Evolutionary conservation across 2,888 invertebrate genomes (phyloP).

Genomic region (Elegia similella): DNA sequence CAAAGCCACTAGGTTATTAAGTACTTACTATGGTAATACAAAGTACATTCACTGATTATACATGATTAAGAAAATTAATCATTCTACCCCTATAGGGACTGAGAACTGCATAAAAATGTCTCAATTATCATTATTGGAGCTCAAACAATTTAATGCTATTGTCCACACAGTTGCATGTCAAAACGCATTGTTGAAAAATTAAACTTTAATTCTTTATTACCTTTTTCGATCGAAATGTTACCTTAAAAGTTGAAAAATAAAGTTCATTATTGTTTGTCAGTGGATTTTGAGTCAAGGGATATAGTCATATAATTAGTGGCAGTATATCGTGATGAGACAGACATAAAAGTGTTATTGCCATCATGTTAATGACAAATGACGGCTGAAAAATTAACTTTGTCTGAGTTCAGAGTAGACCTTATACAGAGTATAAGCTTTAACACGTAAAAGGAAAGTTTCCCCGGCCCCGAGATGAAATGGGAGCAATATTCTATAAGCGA

Average conservation of each 20-base stretch:
- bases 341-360: conserved; percentile 47
- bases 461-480: no score
- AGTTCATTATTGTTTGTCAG: conserved; percentile 11
- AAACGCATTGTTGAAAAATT: conserved; percentile 31
- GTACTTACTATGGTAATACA: no score
- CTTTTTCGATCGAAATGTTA: conserved; percentile 17
- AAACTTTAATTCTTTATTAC: conserved; percentile 17
- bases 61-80: background rate
- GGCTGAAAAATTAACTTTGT: conserved; percentile 33
- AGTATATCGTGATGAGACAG: conserved; percentile 50
- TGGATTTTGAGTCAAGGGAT: conserved; percentile 26
- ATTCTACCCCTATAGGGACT: background rate
- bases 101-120: background rate
- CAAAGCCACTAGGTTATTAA: no score
- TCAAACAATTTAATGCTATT: conserved; percentile 34
- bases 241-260: conserved; percentile 6
- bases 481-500: no score
- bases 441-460: no score
- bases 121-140: conserved; percentile 33
- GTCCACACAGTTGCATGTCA: conserved; percentile 54
- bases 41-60: background rate
- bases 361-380: conserved; percentile 44
- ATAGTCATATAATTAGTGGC: conserved; percentile 58
- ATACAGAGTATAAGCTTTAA: background rate
- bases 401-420: conserved; percentile 7